These are phyloP conservation scores for Eulemur mongoz DNA, from an alignment of 2,797 vertebrate species.

Conservation along the genomic window DNA sequence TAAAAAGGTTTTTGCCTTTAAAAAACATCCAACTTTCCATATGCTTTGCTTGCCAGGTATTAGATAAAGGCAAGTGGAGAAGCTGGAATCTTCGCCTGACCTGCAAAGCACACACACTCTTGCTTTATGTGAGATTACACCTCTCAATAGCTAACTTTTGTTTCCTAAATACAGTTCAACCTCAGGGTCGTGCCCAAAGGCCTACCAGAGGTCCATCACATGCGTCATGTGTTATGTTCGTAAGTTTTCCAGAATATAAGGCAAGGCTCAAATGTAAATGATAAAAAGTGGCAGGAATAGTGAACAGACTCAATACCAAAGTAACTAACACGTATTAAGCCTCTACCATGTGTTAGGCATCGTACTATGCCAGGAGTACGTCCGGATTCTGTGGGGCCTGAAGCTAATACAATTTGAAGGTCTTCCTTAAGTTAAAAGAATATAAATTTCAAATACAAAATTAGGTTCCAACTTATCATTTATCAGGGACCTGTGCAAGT, in stretches of 20 bases:
- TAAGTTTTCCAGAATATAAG: neutral
- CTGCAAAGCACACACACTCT: slow-evolving; percentile 42
- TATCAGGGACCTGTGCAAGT: neutral
- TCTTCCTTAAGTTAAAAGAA: neutral
- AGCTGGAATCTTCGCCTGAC: neutral
- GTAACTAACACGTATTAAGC: neutral
- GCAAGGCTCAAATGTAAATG: neutral
- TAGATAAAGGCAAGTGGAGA: neutral
- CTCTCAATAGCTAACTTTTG: neutral
- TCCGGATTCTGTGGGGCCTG: neutral
- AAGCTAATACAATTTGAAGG: neutral
- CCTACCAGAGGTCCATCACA: neutral
- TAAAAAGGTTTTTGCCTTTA: slow-evolving; percentile 78
- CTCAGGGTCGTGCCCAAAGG: neutral
- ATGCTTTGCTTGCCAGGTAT: neutral
- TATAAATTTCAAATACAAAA: neutral
- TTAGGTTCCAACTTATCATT: neutral
- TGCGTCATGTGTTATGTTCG: neutral
- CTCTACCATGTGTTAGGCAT: neutral
- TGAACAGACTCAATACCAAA: neutral
- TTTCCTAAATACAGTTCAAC: slow-evolving; percentile 61
- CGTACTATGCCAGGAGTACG: neutral
- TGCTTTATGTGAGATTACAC: slow-evolving; percentile 40
- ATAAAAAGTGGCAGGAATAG: neutral
- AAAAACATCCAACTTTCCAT: slow-evolving; percentile 64